Percentiles rank a stretch among this genome's conserved stretches.
These are phyloP conservation scores for Drosophila baimaii DNA, from an alignment of 1,140 invertebrate species.

Conservation along the genomic window DNA sequence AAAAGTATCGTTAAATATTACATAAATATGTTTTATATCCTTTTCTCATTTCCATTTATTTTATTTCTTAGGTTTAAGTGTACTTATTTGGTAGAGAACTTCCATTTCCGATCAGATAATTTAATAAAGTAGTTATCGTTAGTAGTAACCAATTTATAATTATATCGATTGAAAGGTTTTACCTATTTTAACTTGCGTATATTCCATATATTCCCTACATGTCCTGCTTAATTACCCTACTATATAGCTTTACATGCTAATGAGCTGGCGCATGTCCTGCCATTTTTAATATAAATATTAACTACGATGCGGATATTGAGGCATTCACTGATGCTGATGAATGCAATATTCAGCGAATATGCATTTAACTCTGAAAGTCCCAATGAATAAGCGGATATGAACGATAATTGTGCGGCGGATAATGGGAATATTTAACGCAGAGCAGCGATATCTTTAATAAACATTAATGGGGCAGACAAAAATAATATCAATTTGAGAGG, in stretches of 20 bases:
- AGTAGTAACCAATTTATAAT: no score
- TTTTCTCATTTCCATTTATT: no score
- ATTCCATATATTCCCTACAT: no score
- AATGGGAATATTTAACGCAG: neutral
- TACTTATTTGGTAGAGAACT: no score
- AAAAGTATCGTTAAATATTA: neutral
- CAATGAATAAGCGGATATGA: slow-evolving; percentile 3
- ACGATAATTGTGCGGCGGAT: slow-evolving; percentile 8
- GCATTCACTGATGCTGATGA: neutral
- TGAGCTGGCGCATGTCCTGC: neutral
- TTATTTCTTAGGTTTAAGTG: no score
- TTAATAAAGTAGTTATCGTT: no score
- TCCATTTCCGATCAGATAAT: no score
- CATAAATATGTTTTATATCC: no score
- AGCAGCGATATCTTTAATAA: neutral
- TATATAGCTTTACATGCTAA: neutral
- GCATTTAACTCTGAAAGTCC: neutral
- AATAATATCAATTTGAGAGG: slow-evolving; percentile 1
- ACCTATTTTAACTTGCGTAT: no score
- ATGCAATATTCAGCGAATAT: neutral
- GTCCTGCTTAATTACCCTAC: neutral
- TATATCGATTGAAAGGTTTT: no score
- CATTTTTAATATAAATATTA: slow-evolving; percentile 16
- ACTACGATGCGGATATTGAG: neutral
- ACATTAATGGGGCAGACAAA: neutral